A percentile compares a stretch with the other conserved stretches of the same genome.
These are phyloP conservation scores for Glaucopsyche alexis DNA, from an alignment of 2,888 invertebrate genomes.

Conservation along the genomic window DNA sequence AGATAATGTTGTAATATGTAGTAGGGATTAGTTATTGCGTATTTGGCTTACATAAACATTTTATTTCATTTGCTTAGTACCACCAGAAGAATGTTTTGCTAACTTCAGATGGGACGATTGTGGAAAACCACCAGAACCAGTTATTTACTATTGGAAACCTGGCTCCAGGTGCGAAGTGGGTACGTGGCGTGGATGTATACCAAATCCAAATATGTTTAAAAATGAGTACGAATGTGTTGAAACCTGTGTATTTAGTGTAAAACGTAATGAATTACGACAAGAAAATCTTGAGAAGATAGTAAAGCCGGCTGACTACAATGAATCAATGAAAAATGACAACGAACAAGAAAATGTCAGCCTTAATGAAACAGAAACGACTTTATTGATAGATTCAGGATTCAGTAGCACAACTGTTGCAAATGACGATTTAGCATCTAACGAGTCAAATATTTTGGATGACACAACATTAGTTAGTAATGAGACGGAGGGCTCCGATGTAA, in stretches of 20 bases:
- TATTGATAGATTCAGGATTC: background rate
- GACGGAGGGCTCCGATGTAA: background rate
- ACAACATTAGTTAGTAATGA: background rate
- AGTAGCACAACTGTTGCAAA: background rate
- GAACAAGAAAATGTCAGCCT: background rate
- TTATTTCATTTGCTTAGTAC: slow-evolving; percentile 47
- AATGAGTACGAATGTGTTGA: slow-evolving; percentile 65
- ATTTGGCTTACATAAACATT: background rate
- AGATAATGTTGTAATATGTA: too few relatives aligned
- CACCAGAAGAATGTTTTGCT: slow-evolving; percentile 57
- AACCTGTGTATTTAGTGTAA: slow-evolving; percentile 57
- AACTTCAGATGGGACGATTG: slow-evolving; percentile 66
- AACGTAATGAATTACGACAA: slow-evolving; percentile 48
- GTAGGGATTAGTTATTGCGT: too few relatives aligned
- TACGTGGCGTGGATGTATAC: slow-evolving; percentile 65
- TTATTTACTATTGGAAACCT: slow-evolving; percentile 66
- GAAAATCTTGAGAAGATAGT: slow-evolving; percentile 5
- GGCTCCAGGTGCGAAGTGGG: slow-evolving; percentile 71
- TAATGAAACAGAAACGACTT: background rate
- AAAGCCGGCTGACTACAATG: too few relatives aligned
- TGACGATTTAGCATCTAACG: too few relatives aligned
- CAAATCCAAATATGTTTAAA: slow-evolving; percentile 66
- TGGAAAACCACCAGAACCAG: slow-evolving; percentile 53
- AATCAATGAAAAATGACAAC: background rate
- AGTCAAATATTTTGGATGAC: too few relatives aligned